These are phyloP conservation scores for Euborellia annulipes DNA, from an alignment of 1,140 invertebrate species.

Conservation along the genomic window DNA sequence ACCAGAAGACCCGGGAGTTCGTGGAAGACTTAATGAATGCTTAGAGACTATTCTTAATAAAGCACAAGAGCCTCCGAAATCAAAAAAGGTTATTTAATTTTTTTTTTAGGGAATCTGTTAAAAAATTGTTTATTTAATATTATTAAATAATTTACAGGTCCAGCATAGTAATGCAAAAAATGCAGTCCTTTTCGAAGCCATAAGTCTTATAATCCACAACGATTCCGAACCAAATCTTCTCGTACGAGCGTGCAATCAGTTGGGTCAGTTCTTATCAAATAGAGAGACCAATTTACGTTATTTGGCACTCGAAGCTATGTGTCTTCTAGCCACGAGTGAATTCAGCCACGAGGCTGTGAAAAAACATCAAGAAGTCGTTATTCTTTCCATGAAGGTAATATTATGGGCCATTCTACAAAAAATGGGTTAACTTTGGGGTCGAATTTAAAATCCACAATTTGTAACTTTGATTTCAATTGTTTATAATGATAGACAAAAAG, in stretches of 20 bases:
- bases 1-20: conserved; percentile 88
- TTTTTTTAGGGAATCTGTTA: too few relatives aligned
- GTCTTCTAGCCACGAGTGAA: conserved; percentile 95
- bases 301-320: conserved; percentile 98
- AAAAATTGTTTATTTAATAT: too few relatives aligned
- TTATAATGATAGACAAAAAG: too few relatives aligned
- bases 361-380: conserved; percentile 99
- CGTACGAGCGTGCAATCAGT: conserved; percentile 95
- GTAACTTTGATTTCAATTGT: too few relatives aligned
- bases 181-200: conserved; percentile 98
- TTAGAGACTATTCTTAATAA: conserved; percentile 99
- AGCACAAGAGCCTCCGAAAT: conserved; percentile 98
- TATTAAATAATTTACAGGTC: conserved; percentile 24
- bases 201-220: conserved; percentile 98
- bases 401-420: too few relatives aligned
- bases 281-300: conserved; percentile 97
- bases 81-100: conserved; percentile 70
- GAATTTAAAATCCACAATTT: too few relatives aligned
- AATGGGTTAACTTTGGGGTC: too few relatives aligned
- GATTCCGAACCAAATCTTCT: conserved; percentile 93
- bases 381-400: conserved; percentile 85
- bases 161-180: conserved; percentile 99
- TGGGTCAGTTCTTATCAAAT: conserved; percentile 97
- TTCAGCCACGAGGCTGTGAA: conserved; percentile 99
- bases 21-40: conserved; percentile 91